Evolutionary conservation across 64 coral and sea anemone species (phyloP), one percentile per base, ranked within the genome.

Genomic region (Montipora foliosa): DNA sequence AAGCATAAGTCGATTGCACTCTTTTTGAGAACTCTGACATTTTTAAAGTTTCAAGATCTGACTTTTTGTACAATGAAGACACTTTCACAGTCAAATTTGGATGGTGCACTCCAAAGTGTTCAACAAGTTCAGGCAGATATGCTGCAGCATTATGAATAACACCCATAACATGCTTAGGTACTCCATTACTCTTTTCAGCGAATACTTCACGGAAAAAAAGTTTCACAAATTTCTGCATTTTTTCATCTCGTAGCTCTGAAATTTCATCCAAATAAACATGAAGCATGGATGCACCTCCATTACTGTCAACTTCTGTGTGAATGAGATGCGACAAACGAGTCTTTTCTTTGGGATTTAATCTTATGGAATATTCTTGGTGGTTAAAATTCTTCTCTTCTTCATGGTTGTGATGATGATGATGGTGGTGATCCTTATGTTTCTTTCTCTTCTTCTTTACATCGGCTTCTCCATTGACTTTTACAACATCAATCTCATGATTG

Each of bases 191-290:
- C 46, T 95, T 93, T 87, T 99, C 98, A 85, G 87, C 80, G 90
- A 96, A 99, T 75, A 95, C 95, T 74, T 94, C 92, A 70, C 92
- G 85, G 58, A 99, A 96, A 84, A 99, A 99, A 46, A 96, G 74
- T 72, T 99, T 96, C 25, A 99, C 98, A 96, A 99, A 94, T 29
- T 99, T 96, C 37, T 89, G 92, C 92, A 99, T 78, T 77, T 96
- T 92, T 75, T 99, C 98, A 78, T 89, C 71, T 73, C 95, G 89
- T 71, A 99, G 85, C 17, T 86, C 88, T 24, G 89, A 87, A 66
- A 99, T 96, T 79, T 99, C 95, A 92, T 94, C 94, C 5, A 78
- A 66, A 64, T 99, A 94, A 44, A 99, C 92, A 92, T 99, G 98
- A 13, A 99, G 84, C 58, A 96, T 79, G 4, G 89, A 79, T 37